Evolutionary conservation across 2,113 vertebrate genomes (phyloP), one percentile per base, ranked within the genome.

Genomic region (Malurus elegans): DNA sequence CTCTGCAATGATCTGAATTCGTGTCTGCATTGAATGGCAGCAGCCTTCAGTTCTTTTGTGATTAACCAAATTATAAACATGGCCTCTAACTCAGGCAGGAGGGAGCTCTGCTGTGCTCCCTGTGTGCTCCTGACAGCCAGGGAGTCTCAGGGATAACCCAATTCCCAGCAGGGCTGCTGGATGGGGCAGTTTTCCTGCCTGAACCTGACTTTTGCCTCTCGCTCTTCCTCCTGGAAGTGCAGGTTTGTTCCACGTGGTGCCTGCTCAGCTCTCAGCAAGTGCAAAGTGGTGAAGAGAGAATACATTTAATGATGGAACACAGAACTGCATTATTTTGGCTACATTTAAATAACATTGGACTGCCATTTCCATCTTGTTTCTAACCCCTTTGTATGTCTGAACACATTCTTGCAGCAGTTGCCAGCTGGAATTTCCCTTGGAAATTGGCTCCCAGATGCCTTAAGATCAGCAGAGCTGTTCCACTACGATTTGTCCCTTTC

Each of bases 381-480:
- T 54, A 69, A 23, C 5, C 6, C 12, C 4, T 38, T 60, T 44
- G 17, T 28, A 18, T 0, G 0, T n/a, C 23, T 53, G 75, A 53
- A 34, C 36, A 51, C 42, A 28, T 15, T 58, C 44, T 23, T 26
- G 16, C 23, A 74, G 65, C 38, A 66, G 29, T 19, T 73, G 51
- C 69, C 54, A 93, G 70, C n/a, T 90, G 56, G 83, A 93, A 70
- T 60, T 75, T 48, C 79, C 57, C 32, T 71, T 79, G 50, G 81
- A 74, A 81, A 66, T 38, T 2, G 54, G 18, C n/a, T 34, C 71
- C 90, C 36, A 32, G 18, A n/a, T 74, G 26, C 72, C 64, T 86
- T 26, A 38, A 60, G 65, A 20, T 50, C 83, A 91, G 56, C 64
- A 71, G 78, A 69, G 72, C 42, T 50, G n/a, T 28, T 78, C 36